Evolutionary conservation across 2,888 invertebrate genomes (phyloP).

Genomic region (Macrostomum cliftonense): DNA sequence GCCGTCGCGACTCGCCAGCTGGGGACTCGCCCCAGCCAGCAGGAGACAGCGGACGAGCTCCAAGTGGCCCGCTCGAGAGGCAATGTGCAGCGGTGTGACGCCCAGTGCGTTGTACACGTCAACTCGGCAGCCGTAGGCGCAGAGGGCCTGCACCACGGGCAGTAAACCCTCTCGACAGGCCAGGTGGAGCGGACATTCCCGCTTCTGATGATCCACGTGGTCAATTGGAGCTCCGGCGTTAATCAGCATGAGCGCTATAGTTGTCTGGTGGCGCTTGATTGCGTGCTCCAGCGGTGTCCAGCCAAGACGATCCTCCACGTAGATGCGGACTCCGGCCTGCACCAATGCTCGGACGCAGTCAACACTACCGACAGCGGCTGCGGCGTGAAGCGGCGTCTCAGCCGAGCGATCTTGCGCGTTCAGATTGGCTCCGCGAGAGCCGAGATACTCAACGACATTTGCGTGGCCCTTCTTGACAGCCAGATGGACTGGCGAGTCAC

Average conservation of each 20-base stretch:
- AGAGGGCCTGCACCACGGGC: conserved; percentile 44
- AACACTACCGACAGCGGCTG: too few relatives aligned
- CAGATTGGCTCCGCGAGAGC: conserved; percentile 31
- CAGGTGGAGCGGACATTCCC: conserved; percentile 47
- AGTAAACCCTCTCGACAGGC: conserved; percentile 44
- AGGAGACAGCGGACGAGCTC: conserved; percentile 50
- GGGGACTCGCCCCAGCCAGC: conserved; percentile 49
- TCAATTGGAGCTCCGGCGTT: conserved; percentile 7
- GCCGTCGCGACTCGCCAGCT: conserved; percentile 47
- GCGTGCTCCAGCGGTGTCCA: conserved; percentile 45
- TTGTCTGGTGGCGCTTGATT: conserved; percentile 40
- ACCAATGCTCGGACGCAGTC: too few relatives aligned
- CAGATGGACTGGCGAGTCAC: conserved; percentile 47
- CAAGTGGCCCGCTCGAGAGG: conserved; percentile 49
- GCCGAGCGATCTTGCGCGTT: conserved; percentile 35
- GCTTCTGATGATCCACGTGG: conserved; percentile 36
- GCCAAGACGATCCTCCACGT: conserved; percentile 14
- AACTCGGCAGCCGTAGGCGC: conserved; percentile 45
- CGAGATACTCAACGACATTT: conserved; percentile 38
- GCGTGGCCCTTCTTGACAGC: conserved; percentile 44
- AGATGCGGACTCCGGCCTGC: too few relatives aligned
- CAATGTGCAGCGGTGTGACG: conserved; percentile 46
- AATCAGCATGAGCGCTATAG: conserved; percentile 39
- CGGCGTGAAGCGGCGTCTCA: too few relatives aligned
- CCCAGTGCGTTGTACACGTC: conserved; percentile 45